These are phyloP conservation scores for Mugil cephalus DNA, from an alignment of 2,113 vertebrate species.

Conservation along the genomic window DNA sequence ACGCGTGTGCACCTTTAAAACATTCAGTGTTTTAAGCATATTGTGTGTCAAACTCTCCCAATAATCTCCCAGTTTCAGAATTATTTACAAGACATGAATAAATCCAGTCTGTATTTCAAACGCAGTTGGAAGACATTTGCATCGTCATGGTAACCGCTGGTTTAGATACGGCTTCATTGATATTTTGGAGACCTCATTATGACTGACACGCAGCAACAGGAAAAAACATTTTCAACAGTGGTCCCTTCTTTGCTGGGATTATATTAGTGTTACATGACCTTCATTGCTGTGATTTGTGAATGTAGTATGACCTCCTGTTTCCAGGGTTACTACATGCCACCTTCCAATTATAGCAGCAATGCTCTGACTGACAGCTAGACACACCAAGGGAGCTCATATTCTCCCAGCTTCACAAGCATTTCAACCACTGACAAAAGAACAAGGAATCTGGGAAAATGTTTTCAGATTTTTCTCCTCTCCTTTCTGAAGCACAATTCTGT, in stretches of 20 bases:
- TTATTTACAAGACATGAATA: too few relatives aligned
- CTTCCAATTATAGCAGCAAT: slow-evolving; percentile 40
- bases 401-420: slow-evolving; percentile 10
- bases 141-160: slow-evolving; percentile 27
- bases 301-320: slow-evolving; percentile 28
- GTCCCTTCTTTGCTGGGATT: slow-evolving; percentile 2
- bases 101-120: too few relatives aligned
- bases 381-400: background rate
- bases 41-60: background rate
- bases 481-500: background rate
- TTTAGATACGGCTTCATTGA: background rate
- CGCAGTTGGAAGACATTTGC: slow-evolving; percentile 1
- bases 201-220: background rate
- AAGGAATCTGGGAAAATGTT: slow-evolving; percentile 1
- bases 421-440: background rate
- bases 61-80: background rate
- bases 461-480: background rate
- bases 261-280: slow-evolving; percentile 15
- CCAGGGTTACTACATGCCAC: slow-evolving; percentile 33
- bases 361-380: slow-evolving; percentile 31
- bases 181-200: slow-evolving; percentile 4
- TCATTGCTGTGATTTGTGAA: slow-evolving; percentile 11
- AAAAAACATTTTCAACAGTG: slow-evolving; percentile 3
- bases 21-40: slow-evolving; percentile 44
- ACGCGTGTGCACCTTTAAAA: slow-evolving; percentile 28